phyloP scores from a whole-genome alignment of 2,113 vertebrate species.

The Brachirus orientalis region DNA sequence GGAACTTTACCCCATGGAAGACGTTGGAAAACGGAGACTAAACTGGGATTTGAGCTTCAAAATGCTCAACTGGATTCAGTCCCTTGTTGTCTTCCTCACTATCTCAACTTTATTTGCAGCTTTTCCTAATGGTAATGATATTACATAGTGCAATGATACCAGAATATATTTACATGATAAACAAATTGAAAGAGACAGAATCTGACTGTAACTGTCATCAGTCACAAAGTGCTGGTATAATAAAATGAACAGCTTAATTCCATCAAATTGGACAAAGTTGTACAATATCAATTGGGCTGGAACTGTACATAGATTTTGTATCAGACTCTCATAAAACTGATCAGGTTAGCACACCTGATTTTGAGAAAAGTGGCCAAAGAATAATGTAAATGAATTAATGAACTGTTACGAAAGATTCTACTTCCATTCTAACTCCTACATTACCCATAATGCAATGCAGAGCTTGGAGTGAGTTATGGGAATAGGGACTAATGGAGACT shows the following conservation, averaged over 20 bases:
- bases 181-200: too few species aligned
- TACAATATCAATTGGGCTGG: not conserved
- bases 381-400: too few species aligned
- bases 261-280: not conserved
- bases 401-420: too few species aligned
- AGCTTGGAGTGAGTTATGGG: too few species aligned
- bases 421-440: too few species aligned
- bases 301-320: not conserved
- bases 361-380: too few species aligned
- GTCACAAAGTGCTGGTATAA: not conserved
- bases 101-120: not conserved
- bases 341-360: too few species aligned
- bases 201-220: too few species aligned
- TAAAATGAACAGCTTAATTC: too few species aligned
- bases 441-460: too few species aligned
- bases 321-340: too few species aligned
- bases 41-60: constrained; percentile 24
- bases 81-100: not conserved
- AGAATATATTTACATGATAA: not conserved
- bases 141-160: not conserved
- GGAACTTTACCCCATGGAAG: constrained; percentile 43
- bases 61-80: not conserved
- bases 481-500: too few species aligned
- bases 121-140: not conserved
- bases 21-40: constrained; percentile 23